Evolutionary conservation across 37 sponge, comb jelly and placozoan genomes (phyloP), one percentile per base, ranked within the genome.

Genomic region (Hexactinellida sp.): DNA sequence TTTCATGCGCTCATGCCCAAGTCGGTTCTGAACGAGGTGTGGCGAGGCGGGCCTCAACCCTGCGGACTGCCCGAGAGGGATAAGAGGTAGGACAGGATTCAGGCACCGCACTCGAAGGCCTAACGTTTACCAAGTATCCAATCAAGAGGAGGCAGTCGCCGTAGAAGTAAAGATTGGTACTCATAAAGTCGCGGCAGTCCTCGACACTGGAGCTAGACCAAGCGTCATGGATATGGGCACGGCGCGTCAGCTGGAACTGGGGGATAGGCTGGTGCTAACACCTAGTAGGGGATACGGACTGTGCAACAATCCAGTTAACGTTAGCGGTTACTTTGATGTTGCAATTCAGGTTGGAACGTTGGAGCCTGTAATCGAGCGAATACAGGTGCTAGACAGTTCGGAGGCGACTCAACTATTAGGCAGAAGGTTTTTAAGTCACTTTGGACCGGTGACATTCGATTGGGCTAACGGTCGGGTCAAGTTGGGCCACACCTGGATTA

Each of bases 401-500:
- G 76, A 63, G 76, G 76, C 76, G 32, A 63, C 76, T 63, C 76
- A 21, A 7, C 76, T 63, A 63, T 7, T 63, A n/a, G 76, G 76
- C 76, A 63, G 76, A 63, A 63, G 34, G 76, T 63, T 63, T 63
- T 13, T 32, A 23, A 23, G 76, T 21, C 34, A 63, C 13, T 28
- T 63, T n/a, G 76, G 76, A 63, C 32, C 32, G 30, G 76, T 63
- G 76, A 63, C 76, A 63, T 63, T 63, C 34, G 76, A 63, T 63
- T 63, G 76, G 76, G 32, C 76, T 28, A 32, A 63, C 76, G 13
- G 34, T 63, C 34, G 76, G 3, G 32, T n/a, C 25, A 63, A 63
- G 5, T 63, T 63, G 76, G 76, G 76, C 21, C 76, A 63, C 76
- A 32, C 76, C 76, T 63, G 76, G 76, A n/a, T 63, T 63, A 63